Evolutionary conservation across 1,140 invertebrate genomes (phyloP).

Genomic region (Panagrolaimus sp.): DNA sequence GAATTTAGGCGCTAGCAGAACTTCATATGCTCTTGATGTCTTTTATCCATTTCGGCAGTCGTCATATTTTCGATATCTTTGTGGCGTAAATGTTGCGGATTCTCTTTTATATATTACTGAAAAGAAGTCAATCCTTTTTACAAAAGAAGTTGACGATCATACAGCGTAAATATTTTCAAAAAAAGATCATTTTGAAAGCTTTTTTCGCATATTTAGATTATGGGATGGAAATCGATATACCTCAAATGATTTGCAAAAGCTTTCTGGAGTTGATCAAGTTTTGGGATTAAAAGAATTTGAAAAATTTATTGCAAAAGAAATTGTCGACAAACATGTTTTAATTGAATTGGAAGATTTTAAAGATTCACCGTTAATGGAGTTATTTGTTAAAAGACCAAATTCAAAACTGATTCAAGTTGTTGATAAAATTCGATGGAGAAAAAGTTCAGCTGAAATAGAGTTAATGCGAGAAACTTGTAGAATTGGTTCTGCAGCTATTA

Average conservation of each 20-base stretch:
- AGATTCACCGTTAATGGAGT: background rate
- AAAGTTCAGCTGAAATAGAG: conserved; percentile 75
- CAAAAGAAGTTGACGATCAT: background rate
- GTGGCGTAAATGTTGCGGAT: conserved; percentile 31
- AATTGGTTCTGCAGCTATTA: conserved; percentile 74
- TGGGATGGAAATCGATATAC: background rate
- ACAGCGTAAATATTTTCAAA: too few species aligned
- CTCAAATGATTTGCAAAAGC: background rate
- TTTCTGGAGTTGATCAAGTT: conserved; percentile 16
- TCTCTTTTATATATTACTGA: conserved; percentile 15
- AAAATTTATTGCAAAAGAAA: conserved; percentile 10
- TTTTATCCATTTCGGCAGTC: conserved; percentile 49
- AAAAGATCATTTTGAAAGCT: too few species aligned
- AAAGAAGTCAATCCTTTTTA: background rate
- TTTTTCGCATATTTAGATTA: too few species aligned
- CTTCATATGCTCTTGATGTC: conserved; percentile 47
- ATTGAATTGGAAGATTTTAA: conserved; percentile 21
- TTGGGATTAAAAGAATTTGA: conserved; percentile 15
- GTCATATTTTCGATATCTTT: conserved; percentile 47
- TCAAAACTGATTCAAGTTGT: conserved; percentile 59
- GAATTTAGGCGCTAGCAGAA: background rate
- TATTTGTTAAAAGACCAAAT: background rate
- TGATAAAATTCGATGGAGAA: conserved; percentile 74
- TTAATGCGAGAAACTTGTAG: conserved; percentile 76
- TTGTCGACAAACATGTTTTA: conserved; percentile 3